Base-by-base conservation (phyloP, 2,797 vertebrate species). In the Hozukius guyotensis region DNA sequence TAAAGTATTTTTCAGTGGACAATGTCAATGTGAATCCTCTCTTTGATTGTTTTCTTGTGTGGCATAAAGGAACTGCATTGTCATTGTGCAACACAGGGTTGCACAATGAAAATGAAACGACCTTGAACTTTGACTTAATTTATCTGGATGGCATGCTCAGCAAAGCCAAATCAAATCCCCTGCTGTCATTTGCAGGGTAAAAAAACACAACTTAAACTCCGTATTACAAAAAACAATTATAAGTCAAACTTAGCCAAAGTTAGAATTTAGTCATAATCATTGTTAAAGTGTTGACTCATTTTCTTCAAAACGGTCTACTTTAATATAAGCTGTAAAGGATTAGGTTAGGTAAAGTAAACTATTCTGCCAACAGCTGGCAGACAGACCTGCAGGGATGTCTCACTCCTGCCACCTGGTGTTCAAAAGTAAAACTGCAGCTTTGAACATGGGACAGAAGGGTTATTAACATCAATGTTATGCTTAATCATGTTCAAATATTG, bases 321-420 rank as follows among this genome's bases (percentile, higher is more conserved):
- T 25, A 1, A n/a, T 6, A 18, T 3, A 18, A 14, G 10, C 10
- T 16, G 1, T 49, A 5, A 55, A 55, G 0, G 20, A 38, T 77
- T 69, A 14, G 16, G 20, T 1, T 60, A 5, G 8, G 4, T 16
- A 22, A 53, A 18, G 20, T 63, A 5, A 49, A 70, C 22, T 11
- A 2, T 25, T 62, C 11, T 27, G 29, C 25, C 46, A 31, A 57
- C 10, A 16, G 20, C 25, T 1, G 34, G 2, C 38, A 42, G 14
- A 42, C 12, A n/a, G 16, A 9, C 32, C 32, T 77, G 32, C 34
- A 29, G n/a, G 56, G 8, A 24, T 65, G 20, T 14, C 20, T 31
- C 69, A 62, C 34, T n/a, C 27, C 0, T 57, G 27, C 67, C 83
- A 84, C 72, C 87, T 86, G 73, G 53, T 78, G 76, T 70, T 55